Conservation (phyloP, 2,797 vertebrate genomes). For the Toxotes lorentzi region DNA sequence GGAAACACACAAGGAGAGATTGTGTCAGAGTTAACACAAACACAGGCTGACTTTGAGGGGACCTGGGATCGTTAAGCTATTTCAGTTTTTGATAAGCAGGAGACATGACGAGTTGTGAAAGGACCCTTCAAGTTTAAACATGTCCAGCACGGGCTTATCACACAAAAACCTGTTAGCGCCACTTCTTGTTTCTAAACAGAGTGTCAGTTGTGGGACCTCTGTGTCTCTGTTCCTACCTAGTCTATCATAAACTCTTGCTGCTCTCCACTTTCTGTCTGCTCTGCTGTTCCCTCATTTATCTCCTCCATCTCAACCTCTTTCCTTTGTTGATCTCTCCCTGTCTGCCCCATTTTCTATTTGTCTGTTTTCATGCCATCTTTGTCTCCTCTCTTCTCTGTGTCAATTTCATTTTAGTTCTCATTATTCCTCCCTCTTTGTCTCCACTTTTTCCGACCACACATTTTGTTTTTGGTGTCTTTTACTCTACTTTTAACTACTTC, state of each 20-base stretch:
- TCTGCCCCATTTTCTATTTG: slow-evolving; percentile 43
- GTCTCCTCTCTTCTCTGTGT: slow-evolving; percentile 26
- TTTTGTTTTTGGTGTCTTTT: slow-evolving; percentile 23
- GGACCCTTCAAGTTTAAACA: slow-evolving; percentile 67
- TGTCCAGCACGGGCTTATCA: slow-evolving; percentile 71
- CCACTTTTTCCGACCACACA: slow-evolving; percentile 8
- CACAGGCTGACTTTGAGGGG: slow-evolving; percentile 56
- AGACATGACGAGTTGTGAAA: slow-evolving; percentile 74
- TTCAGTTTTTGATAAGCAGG: slow-evolving; percentile 64
- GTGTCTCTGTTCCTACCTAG: slow-evolving; percentile 34
- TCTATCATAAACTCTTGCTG: slow-evolving; percentile 40
- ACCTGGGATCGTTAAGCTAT: slow-evolving; percentile 60
- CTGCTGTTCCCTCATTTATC: slow-evolving; percentile 40
- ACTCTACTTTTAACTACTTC: slow-evolving; percentile 46
- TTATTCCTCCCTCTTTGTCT: slow-evolving; percentile 38
- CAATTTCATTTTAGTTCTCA: slow-evolving; percentile 38
- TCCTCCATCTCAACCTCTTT: slow-evolving; percentile 39
- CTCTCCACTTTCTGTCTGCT: slow-evolving; percentile 26
- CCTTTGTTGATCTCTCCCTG: slow-evolving; percentile 27
- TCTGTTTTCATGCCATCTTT: slow-evolving; percentile 48
- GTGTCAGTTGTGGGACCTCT: slow-evolving; percentile 61
- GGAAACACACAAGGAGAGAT: slow-evolving; percentile 43
- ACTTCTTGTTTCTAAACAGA: slow-evolving; percentile 81
- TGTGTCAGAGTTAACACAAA: slow-evolving; percentile 66
- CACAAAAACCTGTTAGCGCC: slow-evolving; percentile 71